These are phyloP conservation scores for Polydrusus tereticollis DNA, from an alignment of 2,888 invertebrate species.

Conservation along the genomic window DNA sequence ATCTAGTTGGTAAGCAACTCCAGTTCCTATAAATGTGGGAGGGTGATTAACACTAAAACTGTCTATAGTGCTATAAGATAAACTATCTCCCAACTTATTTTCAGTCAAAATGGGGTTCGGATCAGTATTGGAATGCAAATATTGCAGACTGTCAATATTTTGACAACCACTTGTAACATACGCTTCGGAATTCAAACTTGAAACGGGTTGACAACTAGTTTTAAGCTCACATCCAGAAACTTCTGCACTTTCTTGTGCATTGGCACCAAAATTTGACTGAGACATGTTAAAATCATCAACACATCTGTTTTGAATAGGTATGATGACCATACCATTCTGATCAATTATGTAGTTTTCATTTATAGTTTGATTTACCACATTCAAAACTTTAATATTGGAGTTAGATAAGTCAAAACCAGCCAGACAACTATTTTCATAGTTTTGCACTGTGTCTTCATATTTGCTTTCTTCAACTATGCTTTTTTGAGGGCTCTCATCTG, in stretches of 20 bases:
- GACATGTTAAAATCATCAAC: too few relatives aligned
- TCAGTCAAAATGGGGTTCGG: too few relatives aligned
- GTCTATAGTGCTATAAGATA: too few relatives aligned
- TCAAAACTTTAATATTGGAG: background rate
- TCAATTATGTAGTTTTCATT: too few relatives aligned
- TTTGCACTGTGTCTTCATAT: background rate
- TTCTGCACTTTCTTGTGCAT: background rate
- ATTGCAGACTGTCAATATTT: background rate
- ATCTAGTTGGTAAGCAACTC: too few relatives aligned
- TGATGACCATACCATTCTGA: too few relatives aligned
- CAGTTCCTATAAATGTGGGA: too few relatives aligned
- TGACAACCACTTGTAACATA: background rate
- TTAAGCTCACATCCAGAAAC: background rate
- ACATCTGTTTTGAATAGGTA: too few relatives aligned
- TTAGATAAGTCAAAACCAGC: background rate
- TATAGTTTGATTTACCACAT: too few relatives aligned
- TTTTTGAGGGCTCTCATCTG: slow-evolving; percentile 5
- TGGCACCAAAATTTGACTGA: background rate
- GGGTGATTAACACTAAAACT: too few relatives aligned
- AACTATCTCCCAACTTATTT: too few relatives aligned
- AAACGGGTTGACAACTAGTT: background rate
- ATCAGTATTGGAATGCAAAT: too few relatives aligned
- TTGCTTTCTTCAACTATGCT: background rate
- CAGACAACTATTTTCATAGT: background rate
- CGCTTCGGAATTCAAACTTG: background rate